A percentile compares a stretch with the other conserved stretches of the same genome.
phyloP scores from a whole-genome alignment of 1,140 invertebrate genomes.

The Tetragnatha versicolor region DNA sequence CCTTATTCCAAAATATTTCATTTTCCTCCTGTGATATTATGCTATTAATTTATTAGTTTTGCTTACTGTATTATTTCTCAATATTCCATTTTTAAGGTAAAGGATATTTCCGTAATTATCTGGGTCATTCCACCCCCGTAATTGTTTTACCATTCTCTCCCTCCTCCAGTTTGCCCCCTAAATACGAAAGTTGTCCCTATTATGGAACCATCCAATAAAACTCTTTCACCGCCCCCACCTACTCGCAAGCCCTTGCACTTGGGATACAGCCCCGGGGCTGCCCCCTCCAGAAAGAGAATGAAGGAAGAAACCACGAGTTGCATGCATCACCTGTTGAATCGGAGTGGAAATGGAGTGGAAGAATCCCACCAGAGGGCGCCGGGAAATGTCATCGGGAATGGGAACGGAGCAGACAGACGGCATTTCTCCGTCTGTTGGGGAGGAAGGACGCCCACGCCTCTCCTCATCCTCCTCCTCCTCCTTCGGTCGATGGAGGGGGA shows the following conservation, averaged over 20 bases:
- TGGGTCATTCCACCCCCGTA: no score
- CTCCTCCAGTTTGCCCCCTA: no score
- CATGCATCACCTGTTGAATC: conserved; percentile 46
- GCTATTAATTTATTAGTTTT: no score
- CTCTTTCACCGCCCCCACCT: background rate
- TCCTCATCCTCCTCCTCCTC: no score
- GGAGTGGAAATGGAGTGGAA: conserved; percentile 52
- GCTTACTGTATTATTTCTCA: no score
- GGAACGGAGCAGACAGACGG: conserved; percentile 6
- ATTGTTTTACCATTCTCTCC: no score
- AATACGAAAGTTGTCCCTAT: no score
- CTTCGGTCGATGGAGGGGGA: no score
- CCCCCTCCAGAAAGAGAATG: conserved; percentile 6
- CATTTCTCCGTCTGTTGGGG: conserved; percentile 46
- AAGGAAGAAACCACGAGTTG: conserved; percentile 41
- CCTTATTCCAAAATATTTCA: no score
- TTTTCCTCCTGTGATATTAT: no score
- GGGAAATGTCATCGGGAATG: conserved; percentile 18
- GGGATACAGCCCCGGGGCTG: background rate
- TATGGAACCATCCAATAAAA: background rate
- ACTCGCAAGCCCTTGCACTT: background rate
- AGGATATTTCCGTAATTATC: no score
- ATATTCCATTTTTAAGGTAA: no score
- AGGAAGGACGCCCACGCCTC: background rate
- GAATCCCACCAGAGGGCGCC: conserved; percentile 33